Evolutionary conservation across 2,797 vertebrate genomes (phyloP), one percentile per base, ranked within the genome.

Genomic region (Sebastes vulpes): DNA sequence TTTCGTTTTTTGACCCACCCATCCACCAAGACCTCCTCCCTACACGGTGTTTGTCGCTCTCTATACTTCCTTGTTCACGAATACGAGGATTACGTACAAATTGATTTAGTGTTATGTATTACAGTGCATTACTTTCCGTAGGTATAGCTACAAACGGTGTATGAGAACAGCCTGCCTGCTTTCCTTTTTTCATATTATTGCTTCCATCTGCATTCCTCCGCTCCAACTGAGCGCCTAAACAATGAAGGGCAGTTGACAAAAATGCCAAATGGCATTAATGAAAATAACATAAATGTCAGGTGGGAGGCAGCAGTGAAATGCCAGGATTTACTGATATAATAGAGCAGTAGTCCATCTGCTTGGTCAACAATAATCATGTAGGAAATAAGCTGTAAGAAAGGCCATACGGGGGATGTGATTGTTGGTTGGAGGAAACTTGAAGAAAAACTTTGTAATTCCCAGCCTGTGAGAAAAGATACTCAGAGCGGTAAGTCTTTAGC

Each of bases 261-360:
- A 79, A 72, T 75, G 23, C 25, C 28, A 68, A 77, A 72, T 2
- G 38, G 12, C 53, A 66, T 52, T 65, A 71, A 72, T 84, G 54
- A 72, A 80, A 86, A 75, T 52, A 59, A 75, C 53, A 77, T 59
- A 79, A 87, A 79, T 73, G 70, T 75, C 66, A 67, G 52, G 29
- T 63, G 20, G 54, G 52, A 71, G 71, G 61, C 64, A 63, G 67
- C 38, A 57, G 56, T 32, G 16, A 77, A 87, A 86, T 75, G 59
- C 31, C 80, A 75, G 29, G 25, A 50, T 76, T 57, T 35, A 60
- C n/a, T 18, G 63, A 79, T 66, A 38, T 66, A 68, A 78, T 31
- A 12, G 16, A 69, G 63, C 42, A 31, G 10, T 2, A 9, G 20
- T 59, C 63, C 20, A 32, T 63, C 26, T 29, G 29, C 56, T 48